Evolutionary conservation across 2,888 invertebrate genomes (phyloP), one percentile per base, ranked within the genome.

Genomic region (Cataglyphis livida): DNA sequence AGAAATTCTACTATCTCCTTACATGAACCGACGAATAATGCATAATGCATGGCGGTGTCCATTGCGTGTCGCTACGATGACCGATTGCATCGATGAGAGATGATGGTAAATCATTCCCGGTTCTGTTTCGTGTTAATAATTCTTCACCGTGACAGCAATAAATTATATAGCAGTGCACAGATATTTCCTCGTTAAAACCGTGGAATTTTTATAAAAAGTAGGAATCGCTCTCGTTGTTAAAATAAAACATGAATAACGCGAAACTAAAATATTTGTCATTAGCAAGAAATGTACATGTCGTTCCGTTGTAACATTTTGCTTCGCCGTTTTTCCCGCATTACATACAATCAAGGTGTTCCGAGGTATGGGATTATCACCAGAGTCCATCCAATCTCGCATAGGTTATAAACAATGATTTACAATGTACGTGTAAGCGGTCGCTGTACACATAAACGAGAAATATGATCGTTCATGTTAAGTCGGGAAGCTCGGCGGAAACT

Each of bases 381-480:
- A 59, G 75, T 79, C 73, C 74, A 79, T 35, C 78, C 78, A 79
- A 79, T 73, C 78, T 73, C 59, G 32, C 44, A 28, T 12, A 7
- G 74, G 74, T 38, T 59, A 44, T 79, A 79, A 79, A 79, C 74
- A 71, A 79, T 79, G 74, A 79, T 79, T 79, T 79, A 79, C 18
- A 25, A 32, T 35, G 73, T 28, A 78, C 78, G 57, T 59, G 78
- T 41, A 74, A 38, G n/a, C 68, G 38, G 28, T 59, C 44, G 35
- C 1, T 2, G 44, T n/a, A 35, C 41, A 21, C 73, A 32, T 73
- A 79, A 79, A 44, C 74, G 74, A 25, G 75, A 57, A 32, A 44
- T 71, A 73, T 73, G 78, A 79, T 79, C 59, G 74, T 44, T 18
- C 71, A 28, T 57, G 73, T 73, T 59, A 79, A 76, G 71, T 70